Evolutionary conservation across 2,888 invertebrate genomes (phyloP).

Genomic region (Boloria selene): DNA sequence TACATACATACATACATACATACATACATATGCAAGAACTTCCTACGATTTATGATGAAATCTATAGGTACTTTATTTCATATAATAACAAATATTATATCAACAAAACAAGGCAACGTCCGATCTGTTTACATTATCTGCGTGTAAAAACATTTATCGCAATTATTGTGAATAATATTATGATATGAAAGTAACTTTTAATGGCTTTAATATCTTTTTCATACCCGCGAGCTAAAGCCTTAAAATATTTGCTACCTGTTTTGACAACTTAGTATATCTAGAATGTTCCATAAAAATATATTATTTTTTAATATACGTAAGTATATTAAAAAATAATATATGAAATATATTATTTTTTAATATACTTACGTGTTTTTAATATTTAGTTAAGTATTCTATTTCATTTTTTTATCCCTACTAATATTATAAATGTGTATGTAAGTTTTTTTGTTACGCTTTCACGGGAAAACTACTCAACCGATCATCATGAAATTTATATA

Average conservation of each 20-base stretch:
- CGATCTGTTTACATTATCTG: conserved; percentile 31
- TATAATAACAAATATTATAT: neutral
- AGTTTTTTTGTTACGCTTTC: too few relatives aligned
- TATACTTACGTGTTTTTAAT: neutral
- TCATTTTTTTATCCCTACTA: too few relatives aligned
- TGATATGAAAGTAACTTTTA: conserved; percentile 21
- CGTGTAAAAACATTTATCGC: conserved; percentile 31
- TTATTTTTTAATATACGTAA: neutral
- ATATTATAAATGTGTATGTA: too few relatives aligned
- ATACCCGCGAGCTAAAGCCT: neutral
- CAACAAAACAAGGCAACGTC: conserved; percentile 18
- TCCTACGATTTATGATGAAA: too few relatives aligned
- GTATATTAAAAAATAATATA: too few relatives aligned
- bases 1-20: too few relatives aligned
- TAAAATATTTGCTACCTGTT: conserved; percentile 11
- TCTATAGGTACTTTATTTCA: neutral
- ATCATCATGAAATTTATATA: too few relatives aligned
- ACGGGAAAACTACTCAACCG: too few relatives aligned
- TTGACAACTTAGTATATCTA: neutral
- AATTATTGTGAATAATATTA: conserved; percentile 35
- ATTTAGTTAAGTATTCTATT: neutral
- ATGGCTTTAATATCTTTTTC: conserved; percentile 16
- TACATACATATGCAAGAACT: too few relatives aligned
- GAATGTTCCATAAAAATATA: conserved; percentile 1
- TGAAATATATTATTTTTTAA: conserved; percentile 2